Percentiles rank a stretch among this genome's conserved stretches.
Evolutionary conservation across 1,140 invertebrate genomes (phyloP).

Genomic region (Phthorimaea operculella): DNA sequence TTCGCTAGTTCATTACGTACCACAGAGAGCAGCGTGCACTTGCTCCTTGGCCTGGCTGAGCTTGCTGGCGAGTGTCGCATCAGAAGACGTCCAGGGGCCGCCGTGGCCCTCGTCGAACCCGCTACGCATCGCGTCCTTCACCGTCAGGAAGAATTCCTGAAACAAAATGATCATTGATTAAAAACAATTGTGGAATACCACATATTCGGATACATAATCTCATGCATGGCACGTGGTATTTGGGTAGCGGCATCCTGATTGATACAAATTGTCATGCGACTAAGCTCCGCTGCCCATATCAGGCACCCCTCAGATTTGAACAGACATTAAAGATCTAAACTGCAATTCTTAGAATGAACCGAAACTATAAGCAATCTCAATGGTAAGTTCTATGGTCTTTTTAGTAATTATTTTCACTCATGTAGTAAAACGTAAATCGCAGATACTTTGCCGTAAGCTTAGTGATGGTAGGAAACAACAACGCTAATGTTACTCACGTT

Average conservation of each 20-base stretch:
- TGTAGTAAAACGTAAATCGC: too few relatives aligned
- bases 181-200: too few relatives aligned
- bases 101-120: constrained; percentile 70
- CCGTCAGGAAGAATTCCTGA: constrained; percentile 94
- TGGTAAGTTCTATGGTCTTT: too few relatives aligned
- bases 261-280: too few relatives aligned
- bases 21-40: constrained; percentile 90
- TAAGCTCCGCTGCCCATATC: constrained; percentile 6
- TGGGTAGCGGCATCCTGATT: neutral
- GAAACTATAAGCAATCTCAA: too few relatives aligned
- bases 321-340: too few relatives aligned
- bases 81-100: constrained; percentile 73
- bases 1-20: constrained; percentile 54
- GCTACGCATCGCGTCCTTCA: constrained; percentile 87
- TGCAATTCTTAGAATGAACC: too few relatives aligned
- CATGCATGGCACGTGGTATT: neutral
- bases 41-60: constrained; percentile 74
- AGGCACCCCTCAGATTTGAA: too few relatives aligned
- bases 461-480: too few relatives aligned
- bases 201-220: neutral
- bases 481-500: too few relatives aligned
- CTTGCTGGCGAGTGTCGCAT: constrained; percentile 76
- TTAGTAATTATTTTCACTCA: too few relatives aligned
- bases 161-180: constrained; percentile 18
- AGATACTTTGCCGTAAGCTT: too few relatives aligned